A percentile compares a stretch with the other conserved stretches of the same genome.
Conservation (phyloP, 2,113 vertebrate species). For the Lophius piscatorius region DNA sequence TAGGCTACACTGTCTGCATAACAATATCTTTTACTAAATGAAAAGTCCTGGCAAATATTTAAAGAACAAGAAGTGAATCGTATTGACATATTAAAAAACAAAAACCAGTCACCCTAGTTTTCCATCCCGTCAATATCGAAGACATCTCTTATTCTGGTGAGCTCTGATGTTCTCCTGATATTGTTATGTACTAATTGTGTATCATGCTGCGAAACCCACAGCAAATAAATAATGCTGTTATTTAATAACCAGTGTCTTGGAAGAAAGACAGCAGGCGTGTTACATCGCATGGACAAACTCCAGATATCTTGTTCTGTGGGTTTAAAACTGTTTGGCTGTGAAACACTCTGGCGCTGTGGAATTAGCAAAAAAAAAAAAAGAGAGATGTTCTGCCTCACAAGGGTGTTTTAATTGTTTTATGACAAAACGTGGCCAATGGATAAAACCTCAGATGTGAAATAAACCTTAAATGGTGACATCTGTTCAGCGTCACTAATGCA, state of each 20-base stretch:
- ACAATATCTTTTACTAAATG: neutral
- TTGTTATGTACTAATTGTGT: neutral
- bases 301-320: constrained; percentile 49
- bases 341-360: constrained; percentile 2
- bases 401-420: neutral
- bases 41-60: neutral
- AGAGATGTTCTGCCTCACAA: constrained; percentile 1
- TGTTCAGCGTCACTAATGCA: neutral
- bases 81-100: neutral
- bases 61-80: neutral
- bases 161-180: neutral
- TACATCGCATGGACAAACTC: constrained; percentile 65
- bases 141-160: too few species aligned
- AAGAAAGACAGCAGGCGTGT: constrained; percentile 15
- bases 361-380: neutral
- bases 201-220: constrained; percentile 1
- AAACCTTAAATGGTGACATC: neutral
- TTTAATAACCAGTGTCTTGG: neutral
- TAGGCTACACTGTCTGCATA: neutral
- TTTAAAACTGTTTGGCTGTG: constrained; percentile 52
- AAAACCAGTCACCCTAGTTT: neutral
- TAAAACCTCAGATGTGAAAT: too few species aligned
- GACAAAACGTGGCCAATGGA: neutral
- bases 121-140: too few species aligned
- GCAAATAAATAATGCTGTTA: neutral